phyloP scores from a whole-genome alignment of 1,140 invertebrate genomes.

The Heliconius nattereri region DNA sequence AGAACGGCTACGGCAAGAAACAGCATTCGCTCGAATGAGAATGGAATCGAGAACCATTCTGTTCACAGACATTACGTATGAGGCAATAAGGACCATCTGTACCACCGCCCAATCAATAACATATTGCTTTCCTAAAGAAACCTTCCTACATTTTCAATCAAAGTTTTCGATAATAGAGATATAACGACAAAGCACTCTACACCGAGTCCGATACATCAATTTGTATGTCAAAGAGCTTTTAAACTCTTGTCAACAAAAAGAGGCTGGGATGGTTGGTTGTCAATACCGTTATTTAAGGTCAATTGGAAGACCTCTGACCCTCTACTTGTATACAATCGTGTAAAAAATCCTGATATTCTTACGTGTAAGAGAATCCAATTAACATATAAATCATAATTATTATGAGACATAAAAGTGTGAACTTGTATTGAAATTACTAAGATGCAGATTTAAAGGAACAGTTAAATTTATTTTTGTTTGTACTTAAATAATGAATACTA shows the following conservation, averaged over 20 bases:
- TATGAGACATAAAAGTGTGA: neutral
- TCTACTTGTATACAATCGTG: slow-evolving; percentile 27
- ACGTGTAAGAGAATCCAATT: neutral
- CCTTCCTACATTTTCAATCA: neutral
- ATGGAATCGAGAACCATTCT: too few relatives aligned
- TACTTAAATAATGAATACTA: too few relatives aligned
- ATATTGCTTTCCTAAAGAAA: neutral
- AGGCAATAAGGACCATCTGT: too few relatives aligned
- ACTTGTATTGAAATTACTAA: too few relatives aligned
- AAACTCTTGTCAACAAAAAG: slow-evolving; percentile 35
- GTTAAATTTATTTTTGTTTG: too few relatives aligned
- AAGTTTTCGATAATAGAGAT: neutral
- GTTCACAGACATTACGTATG: too few relatives aligned
- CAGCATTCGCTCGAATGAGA: too few relatives aligned
- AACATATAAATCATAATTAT: neutral
- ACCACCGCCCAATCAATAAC: neutral
- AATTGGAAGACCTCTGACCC: slow-evolving; percentile 32
- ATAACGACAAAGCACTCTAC: slow-evolving; percentile 6
- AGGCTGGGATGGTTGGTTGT: slow-evolving; percentile 28
- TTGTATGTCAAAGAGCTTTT: slow-evolving; percentile 42
- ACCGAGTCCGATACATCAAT: slow-evolving; percentile 15
- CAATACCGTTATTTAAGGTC: slow-evolving; percentile 37
- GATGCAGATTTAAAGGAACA: too few relatives aligned
- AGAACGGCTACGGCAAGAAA: too few relatives aligned
- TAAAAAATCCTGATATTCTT: slow-evolving; percentile 13